phyloP scores from a whole-genome alignment of 2,888 invertebrate genomes.

The Stratiomys singularior region DNA sequence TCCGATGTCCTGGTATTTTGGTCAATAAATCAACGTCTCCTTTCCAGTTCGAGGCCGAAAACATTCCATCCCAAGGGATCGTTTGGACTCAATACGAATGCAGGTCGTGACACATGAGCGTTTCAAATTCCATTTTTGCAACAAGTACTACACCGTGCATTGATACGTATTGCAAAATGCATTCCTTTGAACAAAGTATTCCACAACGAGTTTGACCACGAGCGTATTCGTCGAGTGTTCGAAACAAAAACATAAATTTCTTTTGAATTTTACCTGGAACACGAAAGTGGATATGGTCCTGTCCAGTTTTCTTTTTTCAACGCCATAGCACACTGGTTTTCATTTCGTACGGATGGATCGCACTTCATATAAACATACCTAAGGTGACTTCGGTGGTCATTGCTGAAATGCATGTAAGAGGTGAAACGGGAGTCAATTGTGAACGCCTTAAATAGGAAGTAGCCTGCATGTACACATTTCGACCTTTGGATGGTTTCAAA shows the following conservation, averaged over 20 bases:
- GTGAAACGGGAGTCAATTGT: neutral
- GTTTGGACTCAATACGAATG: neutral
- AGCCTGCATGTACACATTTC: neutral
- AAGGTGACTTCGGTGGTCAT: neutral
- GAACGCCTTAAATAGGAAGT: conserved; percentile 8
- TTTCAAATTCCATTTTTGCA: conserved; percentile 39
- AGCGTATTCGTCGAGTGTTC: neutral
- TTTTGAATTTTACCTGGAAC: conserved; percentile 17
- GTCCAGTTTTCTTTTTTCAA: conserved; percentile 15
- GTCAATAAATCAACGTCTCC: conserved; percentile 47
- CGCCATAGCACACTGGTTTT: neutral
- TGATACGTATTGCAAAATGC: neutral
- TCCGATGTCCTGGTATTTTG: conserved; percentile 46
- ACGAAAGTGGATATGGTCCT: conserved; percentile 30
- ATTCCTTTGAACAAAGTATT: conserved; percentile 27
- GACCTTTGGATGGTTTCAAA: neutral
- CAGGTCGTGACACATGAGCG: conserved; percentile 18
- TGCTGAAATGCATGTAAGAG: neutral
- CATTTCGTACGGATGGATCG: neutral
- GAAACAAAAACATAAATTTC: conserved; percentile 2
- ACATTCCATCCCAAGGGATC: conserved; percentile 9
- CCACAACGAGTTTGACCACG: neutral
- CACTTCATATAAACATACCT: neutral
- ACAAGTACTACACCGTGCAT: neutral
- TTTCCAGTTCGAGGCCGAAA: neutral